Percentiles rank a stretch among this genome's conserved stretches.
phyloP scores from a whole-genome alignment of 2,888 invertebrate genomes.

The Digitonthophagus gazella region DNA sequence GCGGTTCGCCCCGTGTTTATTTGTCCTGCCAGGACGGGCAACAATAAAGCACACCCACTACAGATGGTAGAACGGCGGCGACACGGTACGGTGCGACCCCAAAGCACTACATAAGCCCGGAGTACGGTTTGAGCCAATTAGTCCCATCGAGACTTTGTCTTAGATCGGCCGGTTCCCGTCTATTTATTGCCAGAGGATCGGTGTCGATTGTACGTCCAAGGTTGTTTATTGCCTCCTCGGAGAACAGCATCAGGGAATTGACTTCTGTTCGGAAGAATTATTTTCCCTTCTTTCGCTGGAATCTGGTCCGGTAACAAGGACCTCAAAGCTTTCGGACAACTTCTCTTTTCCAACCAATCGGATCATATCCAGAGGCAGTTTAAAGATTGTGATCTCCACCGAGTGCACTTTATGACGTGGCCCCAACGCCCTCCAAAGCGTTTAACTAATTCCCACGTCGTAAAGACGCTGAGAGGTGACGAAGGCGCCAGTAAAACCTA shows the following conservation, averaged over 20 bases:
- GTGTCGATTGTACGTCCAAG: slow-evolving; percentile 36
- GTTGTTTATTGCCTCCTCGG: slow-evolving; percentile 34
- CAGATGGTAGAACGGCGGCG: slow-evolving; percentile 26
- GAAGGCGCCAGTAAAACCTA: slow-evolving; percentile 10
- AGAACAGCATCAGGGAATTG: slow-evolving; percentile 7
- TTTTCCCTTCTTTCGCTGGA: not conserved
- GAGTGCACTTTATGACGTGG: not conserved
- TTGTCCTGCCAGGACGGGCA: slow-evolving; percentile 23
- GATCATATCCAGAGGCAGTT: not conserved
- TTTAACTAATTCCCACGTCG: slow-evolving; percentile 17
- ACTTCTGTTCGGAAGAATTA: not conserved
- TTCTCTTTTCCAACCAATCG: not conserved
- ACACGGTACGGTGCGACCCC: slow-evolving; percentile 17
- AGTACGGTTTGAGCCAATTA: slow-evolving; percentile 35
- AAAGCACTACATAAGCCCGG: slow-evolving; percentile 32
- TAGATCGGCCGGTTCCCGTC: slow-evolving; percentile 35
- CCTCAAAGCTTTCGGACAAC: not conserved
- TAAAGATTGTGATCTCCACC: not conserved
- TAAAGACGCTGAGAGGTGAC: slow-evolving; percentile 13
- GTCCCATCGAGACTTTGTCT: slow-evolving; percentile 36
- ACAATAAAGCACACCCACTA: slow-evolving; percentile 33
- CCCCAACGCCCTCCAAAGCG: slow-evolving; percentile 2
- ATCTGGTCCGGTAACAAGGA: not conserved
- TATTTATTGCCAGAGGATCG: slow-evolving; percentile 36
- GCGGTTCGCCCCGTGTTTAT: slow-evolving; percentile 19